Percentiles rank a stretch among this genome's conserved stretches.
Conservation (phyloP, 1,140 invertebrate species). For the Drosophila pachea region DNA sequence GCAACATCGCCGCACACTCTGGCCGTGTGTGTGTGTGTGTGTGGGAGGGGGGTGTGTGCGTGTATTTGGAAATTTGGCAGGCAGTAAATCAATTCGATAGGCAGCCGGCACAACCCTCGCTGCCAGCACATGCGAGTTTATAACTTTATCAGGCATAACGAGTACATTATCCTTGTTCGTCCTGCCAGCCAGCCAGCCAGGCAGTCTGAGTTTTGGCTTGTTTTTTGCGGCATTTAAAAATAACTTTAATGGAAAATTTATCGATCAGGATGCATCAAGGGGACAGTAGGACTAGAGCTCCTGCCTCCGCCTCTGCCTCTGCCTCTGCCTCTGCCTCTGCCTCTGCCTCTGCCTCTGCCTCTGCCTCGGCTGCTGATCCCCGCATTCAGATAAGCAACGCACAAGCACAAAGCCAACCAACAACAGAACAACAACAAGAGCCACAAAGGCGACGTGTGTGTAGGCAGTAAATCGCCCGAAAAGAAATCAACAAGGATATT, state of each 20-base stretch:
- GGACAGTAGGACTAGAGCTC: slow-evolving; percentile 12
- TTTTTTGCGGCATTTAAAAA: slow-evolving; percentile 77
- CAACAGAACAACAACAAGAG: slow-evolving; percentile 25
- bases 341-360: too few species aligned
- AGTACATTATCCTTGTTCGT: slow-evolving; percentile 71
- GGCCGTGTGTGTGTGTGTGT: slow-evolving; percentile 22
- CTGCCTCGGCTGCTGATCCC: slow-evolving; percentile 53
- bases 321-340: too few species aligned
- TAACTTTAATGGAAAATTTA: slow-evolving; percentile 79
- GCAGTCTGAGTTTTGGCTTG: slow-evolving; percentile 34
- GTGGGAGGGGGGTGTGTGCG: slow-evolving; percentile 26
- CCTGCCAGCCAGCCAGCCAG: slow-evolving; percentile 5
- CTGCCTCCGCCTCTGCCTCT: slow-evolving; percentile 32
- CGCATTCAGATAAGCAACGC: slow-evolving; percentile 61
- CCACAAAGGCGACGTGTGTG: slow-evolving; percentile 44
- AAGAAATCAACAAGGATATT: slow-evolving; percentile 78
- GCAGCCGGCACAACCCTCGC: slow-evolving; percentile 37
- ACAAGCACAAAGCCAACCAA: slow-evolving; percentile 58
- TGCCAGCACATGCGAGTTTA: slow-evolving; percentile 63
- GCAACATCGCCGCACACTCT: not conserved
- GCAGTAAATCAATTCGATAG: slow-evolving; percentile 71
- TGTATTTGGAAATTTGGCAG: slow-evolving; percentile 56
- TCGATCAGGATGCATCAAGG: slow-evolving; percentile 57
- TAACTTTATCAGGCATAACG: slow-evolving; percentile 76
- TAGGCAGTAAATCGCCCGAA: slow-evolving; percentile 77